Conservation (phyloP, 2,888 invertebrate species). For the Mimumesa dahlbomi region DNA sequence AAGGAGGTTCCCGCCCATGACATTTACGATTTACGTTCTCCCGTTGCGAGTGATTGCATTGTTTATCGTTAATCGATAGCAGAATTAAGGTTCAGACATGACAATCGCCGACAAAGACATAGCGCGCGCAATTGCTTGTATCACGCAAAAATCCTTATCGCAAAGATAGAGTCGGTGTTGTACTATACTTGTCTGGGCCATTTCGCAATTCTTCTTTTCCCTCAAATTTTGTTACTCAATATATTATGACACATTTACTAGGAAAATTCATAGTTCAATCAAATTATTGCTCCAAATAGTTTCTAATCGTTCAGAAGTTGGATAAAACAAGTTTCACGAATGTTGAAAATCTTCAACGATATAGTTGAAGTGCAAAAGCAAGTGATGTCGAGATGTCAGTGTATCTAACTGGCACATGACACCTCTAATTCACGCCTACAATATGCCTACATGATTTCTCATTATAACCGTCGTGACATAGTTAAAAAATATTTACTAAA, state of each 20-base stretch:
- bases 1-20: constrained; percentile 33
- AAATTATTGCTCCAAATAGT: too few relatives aligned
- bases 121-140: constrained; percentile 6
- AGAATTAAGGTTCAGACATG: constrained; percentile 6
- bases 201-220: constrained; percentile 23
- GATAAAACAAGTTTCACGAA: too few relatives aligned
- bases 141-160: constrained; percentile 36
- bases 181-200: constrained; percentile 15
- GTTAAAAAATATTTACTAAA: constrained; percentile 49
- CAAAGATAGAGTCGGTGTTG: constrained; percentile 26
- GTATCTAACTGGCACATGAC: constrained; percentile 38
- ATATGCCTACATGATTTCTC: constrained; percentile 54
- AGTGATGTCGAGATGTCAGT: constrained; percentile 26
- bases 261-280: too few relatives aligned
- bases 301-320: too few relatives aligned
- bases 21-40: constrained; percentile 37
- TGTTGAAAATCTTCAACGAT: too few relatives aligned
- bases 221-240: too few relatives aligned
- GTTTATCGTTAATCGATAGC: constrained; percentile 44
- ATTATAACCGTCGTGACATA: constrained; percentile 53
- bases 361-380: constrained; percentile 1
- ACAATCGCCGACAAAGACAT: constrained; percentile 15
- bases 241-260: too few relatives aligned
- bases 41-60: constrained; percentile 12
- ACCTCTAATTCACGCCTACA: constrained; percentile 64